Conservation (phyloP, 2,797 vertebrate species). For the Oophaga sylvatica region DNA sequence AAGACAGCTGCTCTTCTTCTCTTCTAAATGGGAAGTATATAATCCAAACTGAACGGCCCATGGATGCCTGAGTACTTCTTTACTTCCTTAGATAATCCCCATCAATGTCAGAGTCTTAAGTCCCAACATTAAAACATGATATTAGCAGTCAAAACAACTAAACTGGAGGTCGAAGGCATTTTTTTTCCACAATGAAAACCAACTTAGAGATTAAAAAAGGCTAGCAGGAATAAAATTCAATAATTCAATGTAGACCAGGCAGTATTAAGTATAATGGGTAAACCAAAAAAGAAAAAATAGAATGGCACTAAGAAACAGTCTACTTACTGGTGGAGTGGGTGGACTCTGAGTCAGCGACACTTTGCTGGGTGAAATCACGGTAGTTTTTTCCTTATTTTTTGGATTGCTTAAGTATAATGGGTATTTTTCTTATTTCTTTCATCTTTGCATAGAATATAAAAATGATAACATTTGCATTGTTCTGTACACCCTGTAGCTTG, state of each 20-base stretch:
- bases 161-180: not conserved
- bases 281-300: too few species aligned
- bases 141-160: constrained; percentile 45
- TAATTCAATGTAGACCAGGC: not conserved
- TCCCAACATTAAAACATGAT: constrained; percentile 31
- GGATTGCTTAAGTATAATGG: not conserved
- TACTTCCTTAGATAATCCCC: constrained; percentile 56
- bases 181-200: not conserved
- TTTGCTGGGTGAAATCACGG: too few species aligned
- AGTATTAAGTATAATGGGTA: not conserved
- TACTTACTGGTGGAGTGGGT: too few species aligned
- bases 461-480: not conserved
- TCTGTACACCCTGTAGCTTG: constrained; percentile 2
- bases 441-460: not conserved
- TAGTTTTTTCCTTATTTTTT: too few species aligned
- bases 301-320: too few species aligned
- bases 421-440: not conserved
- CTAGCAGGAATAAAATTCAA: not conserved
- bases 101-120: constrained; percentile 44
- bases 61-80: constrained; percentile 20
- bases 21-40: constrained; percentile 23
- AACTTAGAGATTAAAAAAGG: not conserved
- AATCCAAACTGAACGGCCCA: constrained; percentile 14
- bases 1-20: constrained; percentile 36
- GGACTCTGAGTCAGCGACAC: too few species aligned